phyloP scores from a whole-genome alignment of 2,888 invertebrate genomes.

The Chorisops tibialis region DNA sequence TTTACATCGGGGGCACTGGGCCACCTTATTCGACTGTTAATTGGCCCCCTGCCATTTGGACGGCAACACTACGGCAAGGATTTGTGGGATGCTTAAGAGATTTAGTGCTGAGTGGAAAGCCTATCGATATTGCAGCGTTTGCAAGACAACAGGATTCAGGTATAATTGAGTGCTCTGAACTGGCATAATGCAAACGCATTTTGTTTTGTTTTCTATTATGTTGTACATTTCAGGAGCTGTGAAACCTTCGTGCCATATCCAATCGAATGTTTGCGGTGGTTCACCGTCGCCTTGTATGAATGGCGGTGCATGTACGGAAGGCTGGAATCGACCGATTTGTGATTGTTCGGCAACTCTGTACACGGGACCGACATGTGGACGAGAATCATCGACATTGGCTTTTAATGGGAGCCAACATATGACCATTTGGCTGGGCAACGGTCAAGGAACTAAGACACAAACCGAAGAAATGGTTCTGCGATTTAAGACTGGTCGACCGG shows the following conservation, averaged over 20 bases:
- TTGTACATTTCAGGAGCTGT: slow-evolving; percentile 67
- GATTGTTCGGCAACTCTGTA: slow-evolving; percentile 88
- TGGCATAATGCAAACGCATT: background rate
- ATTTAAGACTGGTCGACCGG: slow-evolving; percentile 77
- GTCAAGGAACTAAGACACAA: slow-evolving; percentile 70
- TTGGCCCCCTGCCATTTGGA: slow-evolving; percentile 86
- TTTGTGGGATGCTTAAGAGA: slow-evolving; percentile 94
- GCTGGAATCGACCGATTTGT: slow-evolving; percentile 93
- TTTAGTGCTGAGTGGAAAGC: slow-evolving; percentile 80
- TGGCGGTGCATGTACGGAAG: slow-evolving; percentile 82
- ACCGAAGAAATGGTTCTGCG: slow-evolving; percentile 85
- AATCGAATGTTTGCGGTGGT: slow-evolving; percentile 75
- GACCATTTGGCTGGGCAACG: slow-evolving; percentile 68
- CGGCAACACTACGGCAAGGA: slow-evolving; percentile 81
- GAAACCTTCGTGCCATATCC: slow-evolving; percentile 81
- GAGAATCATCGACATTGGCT: slow-evolving; percentile 82
- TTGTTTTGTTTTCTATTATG: slow-evolving; percentile 12
- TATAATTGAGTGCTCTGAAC: slow-evolving; percentile 41
- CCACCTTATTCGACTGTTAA: slow-evolving; percentile 72
- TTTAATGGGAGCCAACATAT: slow-evolving; percentile 89
- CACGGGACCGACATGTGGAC: slow-evolving; percentile 87
- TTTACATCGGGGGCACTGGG: slow-evolving; percentile 86
- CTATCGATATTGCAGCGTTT: slow-evolving; percentile 83
- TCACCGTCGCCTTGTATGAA: slow-evolving; percentile 85
- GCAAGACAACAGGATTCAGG: slow-evolving; percentile 88